phyloP scores from a whole-genome alignment of 2,113 vertebrate genomes.

The Strigops habroptila region DNA sequence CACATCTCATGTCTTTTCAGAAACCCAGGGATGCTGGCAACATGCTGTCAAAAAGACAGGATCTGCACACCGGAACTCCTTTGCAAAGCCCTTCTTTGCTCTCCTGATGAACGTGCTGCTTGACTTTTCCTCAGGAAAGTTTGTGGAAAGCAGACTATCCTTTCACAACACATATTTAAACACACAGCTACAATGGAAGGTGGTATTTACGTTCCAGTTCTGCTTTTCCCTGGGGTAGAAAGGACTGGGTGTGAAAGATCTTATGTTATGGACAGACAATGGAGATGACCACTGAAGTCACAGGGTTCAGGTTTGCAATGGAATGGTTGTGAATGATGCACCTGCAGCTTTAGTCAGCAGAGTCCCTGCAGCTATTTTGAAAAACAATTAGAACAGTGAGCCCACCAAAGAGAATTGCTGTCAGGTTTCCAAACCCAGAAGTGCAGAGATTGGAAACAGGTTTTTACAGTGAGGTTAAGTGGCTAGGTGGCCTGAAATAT shows the following conservation, averaged over 20 bases:
- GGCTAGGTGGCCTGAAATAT: neutral
- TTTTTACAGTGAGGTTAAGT: neutral
- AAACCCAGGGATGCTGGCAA: neutral
- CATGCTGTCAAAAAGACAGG: neutral
- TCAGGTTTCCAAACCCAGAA: neutral
- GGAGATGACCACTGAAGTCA: neutral
- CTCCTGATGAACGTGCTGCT: rapidly evolving
- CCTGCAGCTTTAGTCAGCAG: neutral
- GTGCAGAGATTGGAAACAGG: neutral
- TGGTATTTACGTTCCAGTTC: neutral
- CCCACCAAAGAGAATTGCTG: neutral
- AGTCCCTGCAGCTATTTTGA: neutral
- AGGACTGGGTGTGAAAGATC: neutral
- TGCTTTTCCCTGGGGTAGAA: neutral
- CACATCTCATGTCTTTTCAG: neutral
- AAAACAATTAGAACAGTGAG: neutral
- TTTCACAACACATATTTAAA: neutral
- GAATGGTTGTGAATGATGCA: neutral
- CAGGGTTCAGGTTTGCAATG: neutral
- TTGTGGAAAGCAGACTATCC: neutral
- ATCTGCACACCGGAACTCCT: neutral
- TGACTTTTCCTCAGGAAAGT: neutral
- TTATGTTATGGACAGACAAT: neutral
- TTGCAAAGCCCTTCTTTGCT: neutral
- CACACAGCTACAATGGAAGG: neutral